These are phyloP conservation scores for Sminthurides bifidus DNA, from an alignment of 1,140 invertebrate genomes.

Conservation along the genomic window DNA sequence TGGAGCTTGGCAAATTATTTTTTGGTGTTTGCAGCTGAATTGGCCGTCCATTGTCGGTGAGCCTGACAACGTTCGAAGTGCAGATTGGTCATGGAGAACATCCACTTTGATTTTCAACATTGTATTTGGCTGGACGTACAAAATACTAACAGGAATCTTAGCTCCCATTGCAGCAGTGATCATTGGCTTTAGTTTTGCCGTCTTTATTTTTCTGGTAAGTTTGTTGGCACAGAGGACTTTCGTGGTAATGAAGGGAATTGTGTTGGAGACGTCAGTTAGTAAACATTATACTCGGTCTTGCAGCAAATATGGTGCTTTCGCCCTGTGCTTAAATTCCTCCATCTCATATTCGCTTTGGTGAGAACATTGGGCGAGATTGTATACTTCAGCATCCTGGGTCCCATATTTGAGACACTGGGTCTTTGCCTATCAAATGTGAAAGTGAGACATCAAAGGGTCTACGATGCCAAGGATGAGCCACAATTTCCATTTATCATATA, in stretches of 20 bases:
- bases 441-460: constrained; percentile 23
- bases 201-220: constrained; percentile 23
- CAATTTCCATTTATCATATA: constrained; percentile 25
- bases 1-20: no score
- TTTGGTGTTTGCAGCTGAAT: constrained; percentile 4
- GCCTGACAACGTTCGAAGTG: constrained; percentile 14
- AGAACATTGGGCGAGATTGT: constrained; percentile 13
- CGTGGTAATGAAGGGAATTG: background rate
- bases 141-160: constrained; percentile 15
- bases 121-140: constrained; percentile 20
- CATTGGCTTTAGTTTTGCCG: constrained; percentile 16
- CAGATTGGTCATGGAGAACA: constrained; percentile 19
- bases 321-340: constrained; percentile 14
- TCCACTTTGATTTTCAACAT: constrained; percentile 5
- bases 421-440: constrained; percentile 17
- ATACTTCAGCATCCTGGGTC: constrained; percentile 8
- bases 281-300: background rate
- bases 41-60: constrained; percentile 19
- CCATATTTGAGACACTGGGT: constrained; percentile 18
- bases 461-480: constrained; percentile 20
- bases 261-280: background rate
- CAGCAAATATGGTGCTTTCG: constrained; percentile 24
- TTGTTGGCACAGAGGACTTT: background rate
- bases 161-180: constrained; percentile 17
- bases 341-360: constrained; percentile 13